A percentile compares a stretch with the other conserved stretches of the same genome.
These are phyloP conservation scores for Nebria brevicollis DNA, from an alignment of 2,888 invertebrate genomes.

Conservation along the genomic window DNA sequence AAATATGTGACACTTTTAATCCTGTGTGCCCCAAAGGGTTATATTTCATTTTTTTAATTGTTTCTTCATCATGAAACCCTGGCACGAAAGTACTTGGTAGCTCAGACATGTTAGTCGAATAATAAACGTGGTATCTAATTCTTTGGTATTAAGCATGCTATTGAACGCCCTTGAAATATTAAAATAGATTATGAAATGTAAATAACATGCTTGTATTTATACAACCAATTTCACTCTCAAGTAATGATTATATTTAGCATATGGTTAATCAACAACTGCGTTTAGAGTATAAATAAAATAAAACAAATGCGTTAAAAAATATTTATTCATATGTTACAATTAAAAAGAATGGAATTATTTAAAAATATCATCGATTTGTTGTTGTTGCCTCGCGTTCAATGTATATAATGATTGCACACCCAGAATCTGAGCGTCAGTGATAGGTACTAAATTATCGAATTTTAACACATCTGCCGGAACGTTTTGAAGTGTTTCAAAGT, in stretches of 20 bases:
- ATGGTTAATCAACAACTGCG: too few relatives aligned
- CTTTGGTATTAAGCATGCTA: neutral
- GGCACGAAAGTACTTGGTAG: constrained; percentile 72
- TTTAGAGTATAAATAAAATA: neutral
- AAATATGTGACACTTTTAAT: constrained; percentile 75
- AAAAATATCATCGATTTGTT: constrained; percentile 41
- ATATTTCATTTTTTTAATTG: constrained; percentile 77
- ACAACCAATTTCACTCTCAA: too few relatives aligned
- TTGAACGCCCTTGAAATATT: constrained; percentile 30
- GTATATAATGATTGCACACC: constrained; percentile 25
- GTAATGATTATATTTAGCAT: too few relatives aligned
- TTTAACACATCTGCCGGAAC: constrained; percentile 24
- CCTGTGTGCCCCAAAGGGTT: constrained; percentile 78
- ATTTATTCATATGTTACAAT: neutral
- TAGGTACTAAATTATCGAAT: constrained; percentile 38
- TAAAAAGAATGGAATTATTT: constrained; percentile 19
- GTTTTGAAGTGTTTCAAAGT: constrained; percentile 36
- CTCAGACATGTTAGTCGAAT: constrained; percentile 44
- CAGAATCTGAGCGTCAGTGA: constrained; percentile 31
- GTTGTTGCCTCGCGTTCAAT: constrained; percentile 15
- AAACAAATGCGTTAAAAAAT: neutral
- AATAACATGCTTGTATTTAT: too few relatives aligned
- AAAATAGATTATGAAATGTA: neutral
- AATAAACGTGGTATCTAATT: neutral
- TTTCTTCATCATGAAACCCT: constrained; percentile 71